Evolutionary conservation across 2,888 invertebrate genomes (phyloP), one percentile per base, ranked within the genome.

Genomic region (Noctua fimbriata): DNA sequence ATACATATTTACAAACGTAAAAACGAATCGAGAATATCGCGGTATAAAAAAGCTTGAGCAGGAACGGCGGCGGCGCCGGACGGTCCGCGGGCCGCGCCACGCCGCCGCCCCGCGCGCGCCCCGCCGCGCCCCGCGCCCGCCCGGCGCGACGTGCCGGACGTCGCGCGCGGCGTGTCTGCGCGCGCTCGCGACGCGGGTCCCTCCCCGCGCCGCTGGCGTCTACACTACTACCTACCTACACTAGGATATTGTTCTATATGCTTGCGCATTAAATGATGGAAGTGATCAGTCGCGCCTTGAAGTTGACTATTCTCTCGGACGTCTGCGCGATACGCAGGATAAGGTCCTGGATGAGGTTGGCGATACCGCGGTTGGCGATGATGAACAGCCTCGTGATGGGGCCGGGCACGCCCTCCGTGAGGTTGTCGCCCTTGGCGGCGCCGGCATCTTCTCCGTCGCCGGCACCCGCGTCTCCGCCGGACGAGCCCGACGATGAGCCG

Each of bases 291-390:
- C 98, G 98, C 94, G 98, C 98, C 97, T 98, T 99, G 98, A 98
- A 99, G 98, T 98, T 98, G 93, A 99, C 98, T 97, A 99, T 98
- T 96, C 98, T 98, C 96, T 99, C 98, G 94, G 98, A 98, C 94
- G 98, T 98, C 95, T 98, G 98, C 81, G 98, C 98, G 95, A 98
- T 97, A 95, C 98, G 98, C 94, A 98, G 97, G 96, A 98, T 98
- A 92, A 99, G 97, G 96, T 99, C 98, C 95, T 98, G 98, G 90
- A 98, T 97, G 91, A 99, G 97, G 95, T 98, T 98, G 91, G 98
- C 98, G 91, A 98, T 97, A 89, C 98, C 98, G 90, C 98, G 97
- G 96, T 99, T 99, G 91, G 98, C 98, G 92, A 99, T 98, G 92
- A 99, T 98, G 94, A 98, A 98, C 79, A 98, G 97, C 94, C 98